Evolutionary conservation across 2,888 invertebrate genomes (phyloP).

Genomic region (Plebejus anna): DNA sequence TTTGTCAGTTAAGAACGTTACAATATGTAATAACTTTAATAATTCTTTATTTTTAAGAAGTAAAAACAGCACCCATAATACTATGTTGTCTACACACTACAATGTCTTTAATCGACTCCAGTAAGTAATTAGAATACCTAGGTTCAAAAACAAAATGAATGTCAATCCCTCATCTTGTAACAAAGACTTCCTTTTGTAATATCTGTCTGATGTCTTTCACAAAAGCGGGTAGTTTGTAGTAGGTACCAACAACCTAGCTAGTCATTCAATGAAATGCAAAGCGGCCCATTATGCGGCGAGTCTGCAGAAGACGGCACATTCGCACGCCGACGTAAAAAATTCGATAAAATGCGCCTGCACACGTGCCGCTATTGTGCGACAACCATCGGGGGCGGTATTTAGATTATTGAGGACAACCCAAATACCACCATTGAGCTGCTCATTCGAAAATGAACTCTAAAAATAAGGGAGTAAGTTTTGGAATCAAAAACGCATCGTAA

Average conservation of each 20-base stretch:
- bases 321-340: slow-evolving; percentile 68
- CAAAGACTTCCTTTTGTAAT: not conserved
- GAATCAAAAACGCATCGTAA: slow-evolving; percentile 35
- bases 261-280: slow-evolving; percentile 28
- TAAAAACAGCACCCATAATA: too few relatives aligned
- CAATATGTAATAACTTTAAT: too few relatives aligned
- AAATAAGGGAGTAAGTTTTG: slow-evolving; percentile 28
- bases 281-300: slow-evolving; percentile 53
- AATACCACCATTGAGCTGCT: slow-evolving; percentile 47
- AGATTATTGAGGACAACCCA: slow-evolving; percentile 69
- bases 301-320: slow-evolving; percentile 68
- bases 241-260: not conserved
- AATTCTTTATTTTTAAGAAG: too few relatives aligned
- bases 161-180: too few relatives aligned
- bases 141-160: too few relatives aligned
- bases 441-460: slow-evolving; percentile 43
- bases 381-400: slow-evolving; percentile 77
- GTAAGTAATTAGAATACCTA: too few relatives aligned
- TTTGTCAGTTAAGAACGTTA: too few relatives aligned
- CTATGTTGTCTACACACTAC: too few relatives aligned
- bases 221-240: not conserved
- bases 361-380: slow-evolving; percentile 76
- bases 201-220: not conserved
- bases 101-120: too few relatives aligned
- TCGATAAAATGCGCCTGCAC: slow-evolving; percentile 65